Base-by-base conservation (phyloP, 2,113 vertebrate species). In the Ceratotherium simum region DNA sequence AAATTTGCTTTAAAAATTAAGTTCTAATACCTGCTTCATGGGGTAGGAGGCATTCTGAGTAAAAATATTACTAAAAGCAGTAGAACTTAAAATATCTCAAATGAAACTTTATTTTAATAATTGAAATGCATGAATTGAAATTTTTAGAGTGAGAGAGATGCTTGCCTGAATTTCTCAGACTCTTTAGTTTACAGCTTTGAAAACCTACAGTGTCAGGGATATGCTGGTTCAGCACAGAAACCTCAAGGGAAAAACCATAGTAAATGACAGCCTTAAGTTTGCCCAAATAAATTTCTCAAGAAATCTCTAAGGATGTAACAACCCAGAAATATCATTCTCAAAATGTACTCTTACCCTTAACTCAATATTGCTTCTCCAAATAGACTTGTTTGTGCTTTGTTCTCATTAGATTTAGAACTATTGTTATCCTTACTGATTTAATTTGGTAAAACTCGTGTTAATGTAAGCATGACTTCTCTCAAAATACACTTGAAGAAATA, bases 401-500 rank as follows among this genome's bases (percentile, higher is more conserved):
- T 62, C 85, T 96, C 8, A 65, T 96, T 85, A 86, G 8, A 94
- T 31, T 96, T 81, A 89, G 89, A 95, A 96, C n/a, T 76, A 65
- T 54, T 62, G 36, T 91, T 14, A 64, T 95, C 92, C 67, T 95
- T 29, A 85, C 8, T 95, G 73, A 97, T 97, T 96, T 97, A 5
- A 82, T 95, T 97, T 96, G 46, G 5, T 85, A 78, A 51, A 46
- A 90, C n/a, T 87, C 83, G 62, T 46, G 39, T 92, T 91, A 85
- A 75, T 27, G 1, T 73, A 94, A 98, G 79, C 48, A 95, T 10
- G 92, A 4, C 0, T 84, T 95, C 86, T 92, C 58, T 95, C 70
- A 69, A 97, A 96, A 91, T 39, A 94, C 0, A 92, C 70, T 96
- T 60, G 78, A 97, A 82, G 70, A 95, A 93, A 92, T 46, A 48